Evolutionary conservation across 2,888 invertebrate genomes (phyloP).

Genomic region (Ichneumon xanthorius): DNA sequence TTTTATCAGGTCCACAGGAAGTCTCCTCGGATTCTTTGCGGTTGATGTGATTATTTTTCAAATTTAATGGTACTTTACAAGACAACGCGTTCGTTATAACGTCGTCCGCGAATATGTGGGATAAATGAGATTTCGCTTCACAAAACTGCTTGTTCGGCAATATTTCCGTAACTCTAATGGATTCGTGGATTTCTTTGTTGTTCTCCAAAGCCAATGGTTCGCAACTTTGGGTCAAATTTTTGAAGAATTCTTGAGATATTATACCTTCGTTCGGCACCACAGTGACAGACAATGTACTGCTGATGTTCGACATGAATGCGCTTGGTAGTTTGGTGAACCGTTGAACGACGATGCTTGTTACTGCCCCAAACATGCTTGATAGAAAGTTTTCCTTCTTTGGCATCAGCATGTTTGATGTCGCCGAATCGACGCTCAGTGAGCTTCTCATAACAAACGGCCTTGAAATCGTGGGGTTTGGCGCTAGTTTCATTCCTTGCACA

Average conservation of each 20-base stretch:
- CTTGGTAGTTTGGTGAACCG: constrained; percentile 72
- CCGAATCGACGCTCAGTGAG: constrained; percentile 63
- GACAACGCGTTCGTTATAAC: background rate
- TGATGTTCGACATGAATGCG: constrained; percentile 71
- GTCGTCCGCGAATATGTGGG: constrained; percentile 33
- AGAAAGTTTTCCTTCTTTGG: constrained; percentile 74
- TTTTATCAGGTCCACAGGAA: background rate
- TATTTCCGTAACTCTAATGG: constrained; percentile 61
- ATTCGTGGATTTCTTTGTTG: constrained; percentile 32
- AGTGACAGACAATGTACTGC: constrained; percentile 77
- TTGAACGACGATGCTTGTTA: constrained; percentile 71
- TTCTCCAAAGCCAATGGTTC: constrained; percentile 57
- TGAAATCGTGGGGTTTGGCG: background rate
- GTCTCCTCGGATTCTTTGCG: background rate
- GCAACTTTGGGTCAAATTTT: constrained; percentile 71
- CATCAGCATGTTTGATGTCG: background rate
- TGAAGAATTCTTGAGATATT: constrained; percentile 74
- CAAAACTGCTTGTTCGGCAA: constrained; percentile 52
- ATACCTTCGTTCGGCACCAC: constrained; percentile 76
- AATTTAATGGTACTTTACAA: constrained; percentile 40
- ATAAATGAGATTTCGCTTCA: constrained; percentile 33
- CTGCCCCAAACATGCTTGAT: constrained; percentile 70
- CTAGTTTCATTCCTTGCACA: constrained; percentile 17
- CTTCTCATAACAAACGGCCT: constrained; percentile 32
- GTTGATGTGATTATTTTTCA: background rate